Base-by-base conservation (phyloP, 1,140 invertebrate species). In the Platyscapa corneri region DNA sequence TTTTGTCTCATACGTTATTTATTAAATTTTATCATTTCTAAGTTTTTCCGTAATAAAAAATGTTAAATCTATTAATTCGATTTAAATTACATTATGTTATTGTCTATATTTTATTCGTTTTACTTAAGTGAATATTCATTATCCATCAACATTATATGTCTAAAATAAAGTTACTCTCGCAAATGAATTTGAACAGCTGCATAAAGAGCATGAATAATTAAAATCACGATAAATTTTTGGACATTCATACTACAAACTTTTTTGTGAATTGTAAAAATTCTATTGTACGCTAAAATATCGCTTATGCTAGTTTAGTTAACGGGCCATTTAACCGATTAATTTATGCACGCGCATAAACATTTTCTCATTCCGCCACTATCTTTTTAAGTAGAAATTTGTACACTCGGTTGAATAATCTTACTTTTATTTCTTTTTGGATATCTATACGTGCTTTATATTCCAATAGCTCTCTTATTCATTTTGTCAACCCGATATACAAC, bases 301-400 rank as follows among this genome's bases (percentile, higher is more conserved):
- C 20, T 46, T 18, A 53, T 12, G 20, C 8, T n/a, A 3, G 3
- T 81, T 18, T 39, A 49, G 39, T 18, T 32, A 49, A 42, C 5
- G 37, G 79, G 20, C 3, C 37, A 64, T 70, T 81, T 70, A 81
- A 70, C 39, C 53, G 60, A 70, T 20, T 32, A 27, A 3, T 60
- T 3, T 53, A 39, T 46, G 32, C 23, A 49, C 5, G 30, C 16
- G 27, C 32, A 76, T 14, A 42, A 42, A 14, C 27, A 79, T 39
- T 27, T 14, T 70, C 30, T 70, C 42, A 27, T 18, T 56, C 46
- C 39, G 10, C 70, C 46, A 30, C 46, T 82, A 42, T 56, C 34
- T 67, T 37, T n/a, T 80, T 12, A 12, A 80, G 46, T 10, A 46
- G 27, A 46, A 46, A 32, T 80, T 79, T 78, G 67, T 37, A 67